Evolutionary conservation across 2,888 invertebrate species (phyloP).

Genomic region (Argynnis bischoffii): DNA sequence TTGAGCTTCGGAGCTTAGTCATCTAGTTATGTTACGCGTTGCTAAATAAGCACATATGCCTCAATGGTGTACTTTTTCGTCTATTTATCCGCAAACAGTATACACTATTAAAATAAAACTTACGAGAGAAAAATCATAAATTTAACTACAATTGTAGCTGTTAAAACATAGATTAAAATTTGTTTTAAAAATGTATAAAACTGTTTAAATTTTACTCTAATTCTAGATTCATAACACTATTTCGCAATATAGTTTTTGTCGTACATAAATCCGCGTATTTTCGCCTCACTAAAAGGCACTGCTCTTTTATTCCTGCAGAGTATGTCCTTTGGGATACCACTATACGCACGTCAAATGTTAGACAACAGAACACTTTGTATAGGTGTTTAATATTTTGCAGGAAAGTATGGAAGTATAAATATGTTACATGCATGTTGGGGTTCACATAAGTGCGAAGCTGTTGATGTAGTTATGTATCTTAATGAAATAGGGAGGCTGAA

Average conservation of each 20-base stretch:
- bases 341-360: conserved; percentile 33
- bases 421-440: neutral
- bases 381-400: conserved; percentile 37
- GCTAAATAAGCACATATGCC: no score
- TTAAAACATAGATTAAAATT: no score
- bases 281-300: conserved; percentile 38
- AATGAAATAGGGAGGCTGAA: neutral
- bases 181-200: no score
- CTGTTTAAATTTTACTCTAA: neutral
- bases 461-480: neutral
- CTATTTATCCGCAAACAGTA: no score
- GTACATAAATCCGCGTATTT: conserved; percentile 36
- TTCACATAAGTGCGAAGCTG: neutral
- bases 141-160: no score
- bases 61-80: no score
- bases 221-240: neutral
- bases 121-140: no score
- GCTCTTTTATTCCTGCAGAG: conserved; percentile 37
- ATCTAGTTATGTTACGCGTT: conserved; percentile 16
- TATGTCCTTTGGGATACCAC: conserved; percentile 36
- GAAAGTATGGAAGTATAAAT: conserved; percentile 26
- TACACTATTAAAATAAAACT: no score
- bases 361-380: conserved; percentile 35
- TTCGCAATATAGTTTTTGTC: conserved; percentile 16
- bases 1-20: conserved; percentile 34